Conservation (phyloP, 2,888 invertebrate genomes). For the Pristionchus mayeri region DNA sequence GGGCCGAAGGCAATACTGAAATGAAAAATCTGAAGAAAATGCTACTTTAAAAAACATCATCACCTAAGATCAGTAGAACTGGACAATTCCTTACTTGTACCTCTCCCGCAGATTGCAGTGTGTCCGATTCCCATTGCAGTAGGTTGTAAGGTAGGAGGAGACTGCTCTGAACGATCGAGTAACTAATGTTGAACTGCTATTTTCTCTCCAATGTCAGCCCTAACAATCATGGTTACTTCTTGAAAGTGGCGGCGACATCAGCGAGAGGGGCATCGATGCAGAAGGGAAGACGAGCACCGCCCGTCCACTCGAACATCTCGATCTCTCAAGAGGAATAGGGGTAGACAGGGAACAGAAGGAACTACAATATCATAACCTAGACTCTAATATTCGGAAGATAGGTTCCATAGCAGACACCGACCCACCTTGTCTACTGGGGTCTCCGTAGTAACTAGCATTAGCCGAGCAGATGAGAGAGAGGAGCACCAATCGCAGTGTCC, state of each 20-base stretch:
- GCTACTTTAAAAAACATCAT: not conserved
- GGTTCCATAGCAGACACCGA: too few relatives aligned
- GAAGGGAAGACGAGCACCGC: slow-evolving; percentile 68
- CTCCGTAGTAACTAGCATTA: not conserved
- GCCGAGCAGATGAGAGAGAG: not conserved
- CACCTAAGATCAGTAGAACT: not conserved
- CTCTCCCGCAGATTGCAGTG: slow-evolving; percentile 69
- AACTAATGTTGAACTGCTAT: too few relatives aligned
- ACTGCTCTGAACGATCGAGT: not conserved
- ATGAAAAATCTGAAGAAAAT: slow-evolving; percentile 59
- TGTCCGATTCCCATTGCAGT: slow-evolving; percentile 68
- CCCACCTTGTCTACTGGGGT: not conserved
- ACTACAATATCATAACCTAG: too few relatives aligned
- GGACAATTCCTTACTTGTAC: too few relatives aligned
- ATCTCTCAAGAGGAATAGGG: slow-evolving; percentile 62
- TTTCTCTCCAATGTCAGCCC: not conserved
- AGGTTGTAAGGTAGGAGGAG: slow-evolving; percentile 68
- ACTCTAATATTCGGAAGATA: too few relatives aligned
- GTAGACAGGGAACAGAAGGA: too few relatives aligned
- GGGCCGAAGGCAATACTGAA: too few relatives aligned
- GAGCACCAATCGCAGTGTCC: not conserved
- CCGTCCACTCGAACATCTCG: slow-evolving; percentile 72
- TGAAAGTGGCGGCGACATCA: slow-evolving; percentile 62
- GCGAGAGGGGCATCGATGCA: slow-evolving; percentile 68
- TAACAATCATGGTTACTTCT: not conserved